Conservation (phyloP, 2,797 vertebrate genomes). For the Tauraco hartlaubi region DNA sequence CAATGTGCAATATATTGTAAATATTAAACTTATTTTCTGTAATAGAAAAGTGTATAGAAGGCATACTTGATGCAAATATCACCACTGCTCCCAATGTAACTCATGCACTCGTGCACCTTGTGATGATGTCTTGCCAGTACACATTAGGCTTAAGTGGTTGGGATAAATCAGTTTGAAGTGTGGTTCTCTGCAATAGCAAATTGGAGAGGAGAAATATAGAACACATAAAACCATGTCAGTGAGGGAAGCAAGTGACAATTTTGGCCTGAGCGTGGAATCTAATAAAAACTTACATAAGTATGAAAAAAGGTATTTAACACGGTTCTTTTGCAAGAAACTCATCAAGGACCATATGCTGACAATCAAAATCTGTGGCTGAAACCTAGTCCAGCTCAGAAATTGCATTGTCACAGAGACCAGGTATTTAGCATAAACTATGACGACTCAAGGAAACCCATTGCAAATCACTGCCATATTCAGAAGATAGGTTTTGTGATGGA, state of each 20-base stretch:
- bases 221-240: neutral
- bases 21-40: neutral
- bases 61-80: neutral
- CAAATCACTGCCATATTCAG: neutral
- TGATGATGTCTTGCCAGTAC: neutral
- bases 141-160: neutral
- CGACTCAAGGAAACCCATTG: neutral
- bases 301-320: neutral
- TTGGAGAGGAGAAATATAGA: neutral
- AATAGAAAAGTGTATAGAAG: neutral
- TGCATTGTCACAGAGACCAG: neutral
- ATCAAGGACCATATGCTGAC: neutral
- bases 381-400: neutral
- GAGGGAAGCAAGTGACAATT: neutral
- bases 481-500: neutral
- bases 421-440: neutral
- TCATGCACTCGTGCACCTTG: neutral
- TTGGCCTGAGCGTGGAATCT: neutral
- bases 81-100: neutral
- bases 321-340: neutral
- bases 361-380: neutral
- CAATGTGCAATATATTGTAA: neutral
- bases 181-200: neutral
- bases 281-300: neutral
- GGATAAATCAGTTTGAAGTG: neutral